Evolutionary conservation across 2,797 vertebrate genomes (phyloP).

Genomic region (Rhynchotus rufescens): DNA sequence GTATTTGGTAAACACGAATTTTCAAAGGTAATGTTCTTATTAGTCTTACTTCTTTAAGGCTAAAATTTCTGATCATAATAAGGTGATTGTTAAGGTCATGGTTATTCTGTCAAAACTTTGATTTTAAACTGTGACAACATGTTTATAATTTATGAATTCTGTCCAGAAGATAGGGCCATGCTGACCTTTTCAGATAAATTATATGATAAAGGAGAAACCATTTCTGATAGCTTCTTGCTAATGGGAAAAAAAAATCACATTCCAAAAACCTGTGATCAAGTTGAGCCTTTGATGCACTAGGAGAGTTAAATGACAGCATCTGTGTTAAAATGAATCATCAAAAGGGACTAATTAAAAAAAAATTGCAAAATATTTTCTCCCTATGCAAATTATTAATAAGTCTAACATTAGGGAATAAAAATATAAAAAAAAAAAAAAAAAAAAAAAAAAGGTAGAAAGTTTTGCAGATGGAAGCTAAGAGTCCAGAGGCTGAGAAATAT

Average conservation of each 20-base stretch:
- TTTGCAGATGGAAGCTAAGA: neutral
- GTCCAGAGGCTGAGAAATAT: neutral
- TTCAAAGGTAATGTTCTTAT: neutral
- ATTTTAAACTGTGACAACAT: neutral
- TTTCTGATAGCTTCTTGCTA: neutral
- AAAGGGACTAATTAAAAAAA: neutral
- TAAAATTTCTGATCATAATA: neutral
- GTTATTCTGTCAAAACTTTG: constrained; percentile 27
- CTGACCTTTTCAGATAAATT: constrained; percentile 66
- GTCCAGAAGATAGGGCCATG: neutral
- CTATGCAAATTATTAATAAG: neutral
- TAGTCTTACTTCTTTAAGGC: neutral
- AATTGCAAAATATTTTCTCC: neutral
- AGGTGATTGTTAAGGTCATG: constrained; percentile 16
- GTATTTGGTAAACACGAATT: neutral
- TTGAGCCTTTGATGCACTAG: neutral
- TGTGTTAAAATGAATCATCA: constrained; percentile 24
- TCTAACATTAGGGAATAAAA: neutral
- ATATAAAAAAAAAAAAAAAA: too few species aligned
- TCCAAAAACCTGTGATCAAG: neutral
- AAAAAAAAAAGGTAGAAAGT: neutral
- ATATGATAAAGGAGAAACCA: neutral
- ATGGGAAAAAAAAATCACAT: neutral
- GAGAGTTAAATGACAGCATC: neutral
- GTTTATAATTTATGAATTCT: neutral